Evolutionary conservation across 2,797 vertebrate species (phyloP), one percentile per base, ranked within the genome.

Genomic region (Labroides dimidiatus): DNA sequence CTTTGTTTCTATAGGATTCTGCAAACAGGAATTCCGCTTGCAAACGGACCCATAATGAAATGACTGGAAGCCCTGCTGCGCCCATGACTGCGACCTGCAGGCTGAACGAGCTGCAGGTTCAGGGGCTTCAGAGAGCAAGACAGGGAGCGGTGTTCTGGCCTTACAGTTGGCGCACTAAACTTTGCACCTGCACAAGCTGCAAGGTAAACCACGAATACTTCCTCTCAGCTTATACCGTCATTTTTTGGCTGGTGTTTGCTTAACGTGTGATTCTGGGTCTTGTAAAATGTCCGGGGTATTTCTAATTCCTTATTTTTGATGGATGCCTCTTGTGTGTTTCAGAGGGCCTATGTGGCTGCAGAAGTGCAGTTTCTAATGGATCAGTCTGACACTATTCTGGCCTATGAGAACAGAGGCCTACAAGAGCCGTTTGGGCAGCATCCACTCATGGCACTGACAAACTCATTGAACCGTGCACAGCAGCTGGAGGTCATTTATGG

Each of bases 401-500:
- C 97, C 63, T 98, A 99, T 0, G 98, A 99, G 90, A 95, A 95
- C 74, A 96, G 93, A 89, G 97, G 97, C 74, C 92, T 94, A 84
- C 90, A 85, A 2, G 93, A 94, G 77, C 94, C 94, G 10, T 95
- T 96, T 76, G 91, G 86, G 21, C 93, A 95, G 61, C 95, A 97
- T 86, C 95, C 95, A 2, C 87, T 99, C 58, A 95, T 96, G 94
- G 94, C 96, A 9, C 95, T 95, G 13, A 95, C 95, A 0, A 95
- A 80, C 86, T 95, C 95, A 15, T 95, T 99, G 94, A 88, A 95
- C 83, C 95, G 91, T 47, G 93, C 95, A n/a, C 96, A 96, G 84
- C 97, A 98, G 89, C 96, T 99, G 59, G 97, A 99, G 80, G 92
- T 98, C 51, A 96, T 99, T 76, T 97, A 96, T 54, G 95, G 97